Conservation (phyloP, 2,797 vertebrate species). For the Todus mexicanus region DNA sequence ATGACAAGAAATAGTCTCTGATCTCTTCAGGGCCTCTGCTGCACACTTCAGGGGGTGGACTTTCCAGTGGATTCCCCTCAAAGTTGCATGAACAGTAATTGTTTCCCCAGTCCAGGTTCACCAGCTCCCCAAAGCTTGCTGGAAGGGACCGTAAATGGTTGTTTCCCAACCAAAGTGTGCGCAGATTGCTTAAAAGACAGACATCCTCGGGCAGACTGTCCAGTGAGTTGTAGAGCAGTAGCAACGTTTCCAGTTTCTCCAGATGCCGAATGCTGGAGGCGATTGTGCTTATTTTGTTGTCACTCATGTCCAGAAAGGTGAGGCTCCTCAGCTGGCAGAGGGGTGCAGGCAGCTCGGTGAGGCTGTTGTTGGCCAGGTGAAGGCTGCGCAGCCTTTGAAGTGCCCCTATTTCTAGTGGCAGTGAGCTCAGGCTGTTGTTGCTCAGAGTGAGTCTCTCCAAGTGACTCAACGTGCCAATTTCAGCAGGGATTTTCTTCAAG, state of each 20-base stretch:
- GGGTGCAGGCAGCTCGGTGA: conserved; percentile 10
- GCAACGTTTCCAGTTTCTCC: conserved; percentile 36
- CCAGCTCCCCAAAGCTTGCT: conserved; percentile 34
- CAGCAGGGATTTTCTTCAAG: conserved; percentile 42
- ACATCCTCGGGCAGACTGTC: conserved; percentile 11
- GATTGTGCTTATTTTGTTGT: conserved; percentile 51
- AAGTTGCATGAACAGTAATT: conserved; percentile 53
- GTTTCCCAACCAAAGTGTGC: conserved; percentile 51
- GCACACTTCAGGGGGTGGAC: conserved; percentile 56
- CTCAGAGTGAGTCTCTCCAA: conserved; percentile 66
- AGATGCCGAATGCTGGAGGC: conserved; percentile 29
- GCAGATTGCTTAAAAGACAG: conserved; percentile 47
- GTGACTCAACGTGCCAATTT: conserved; percentile 32
- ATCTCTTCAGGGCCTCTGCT: conserved; percentile 43
- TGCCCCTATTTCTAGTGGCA: conserved; percentile 35
- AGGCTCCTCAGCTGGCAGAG: conserved; percentile 57
- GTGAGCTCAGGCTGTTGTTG: conserved; percentile 41
- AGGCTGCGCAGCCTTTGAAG: conserved; percentile 57
- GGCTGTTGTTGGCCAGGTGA: conserved; percentile 63
- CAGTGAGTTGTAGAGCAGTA: conserved; percentile 51
- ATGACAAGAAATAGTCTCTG: conserved; percentile 52
- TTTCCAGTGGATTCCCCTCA: conserved; percentile 62
- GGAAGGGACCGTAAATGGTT: conserved; percentile 40
- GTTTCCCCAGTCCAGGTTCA: conserved; percentile 52
- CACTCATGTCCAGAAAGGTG: conserved; percentile 54